phyloP scores from a whole-genome alignment of 1,140 invertebrate genomes.

The Drusus annulatus region DNA sequence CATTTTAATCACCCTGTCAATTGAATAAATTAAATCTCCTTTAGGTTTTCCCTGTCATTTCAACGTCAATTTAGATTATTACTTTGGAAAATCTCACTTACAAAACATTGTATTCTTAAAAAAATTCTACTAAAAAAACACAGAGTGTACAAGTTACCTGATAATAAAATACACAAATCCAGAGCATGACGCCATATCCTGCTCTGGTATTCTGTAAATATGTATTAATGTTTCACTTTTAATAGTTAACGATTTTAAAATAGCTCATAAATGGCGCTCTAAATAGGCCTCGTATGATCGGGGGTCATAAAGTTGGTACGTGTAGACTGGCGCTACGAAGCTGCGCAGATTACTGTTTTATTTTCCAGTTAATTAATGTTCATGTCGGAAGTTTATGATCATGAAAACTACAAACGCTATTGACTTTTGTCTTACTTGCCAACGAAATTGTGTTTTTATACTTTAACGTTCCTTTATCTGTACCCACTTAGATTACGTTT shows the following conservation, averaged over 20 bases:
- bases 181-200: neutral
- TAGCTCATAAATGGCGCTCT: constrained; percentile 3
- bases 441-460: too few species aligned
- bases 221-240: neutral
- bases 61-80: too few species aligned
- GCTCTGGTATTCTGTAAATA: neutral
- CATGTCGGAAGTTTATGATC: neutral
- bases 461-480: too few species aligned
- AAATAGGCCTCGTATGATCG: constrained; percentile 17
- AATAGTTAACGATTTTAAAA: constrained; percentile 35
- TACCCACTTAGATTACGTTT: too few species aligned
- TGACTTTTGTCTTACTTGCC: too few species aligned
- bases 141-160: neutral
- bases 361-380: neutral
- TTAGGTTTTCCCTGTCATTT: too few species aligned
- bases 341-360: neutral
- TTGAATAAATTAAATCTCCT: too few species aligned
- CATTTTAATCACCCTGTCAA: too few species aligned
- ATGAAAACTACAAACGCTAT: too few species aligned
- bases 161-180: neutral
- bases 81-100: too few species aligned
- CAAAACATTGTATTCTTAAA: too few species aligned
- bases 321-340: neutral
- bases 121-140: neutral
- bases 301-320: neutral